phyloP scores from a whole-genome alignment of 2,113 vertebrate species.

The Gopherus evgoodei region DNA sequence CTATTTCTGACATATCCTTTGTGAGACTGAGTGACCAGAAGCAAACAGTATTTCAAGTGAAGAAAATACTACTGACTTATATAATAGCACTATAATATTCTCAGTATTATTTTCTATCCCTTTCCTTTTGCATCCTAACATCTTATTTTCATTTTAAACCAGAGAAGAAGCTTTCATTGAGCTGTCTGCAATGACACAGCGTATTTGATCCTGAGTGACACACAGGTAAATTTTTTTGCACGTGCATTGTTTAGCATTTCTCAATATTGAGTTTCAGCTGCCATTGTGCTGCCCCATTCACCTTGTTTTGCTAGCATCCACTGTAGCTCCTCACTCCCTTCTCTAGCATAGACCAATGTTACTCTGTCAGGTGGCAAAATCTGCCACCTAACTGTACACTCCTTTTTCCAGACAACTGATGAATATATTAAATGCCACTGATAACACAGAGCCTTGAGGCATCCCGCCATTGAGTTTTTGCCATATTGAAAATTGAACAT shows the following conservation, averaged over 20 bases:
- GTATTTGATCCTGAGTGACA: neutral
- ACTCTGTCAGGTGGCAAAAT: accelerated
- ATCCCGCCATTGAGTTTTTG: neutral
- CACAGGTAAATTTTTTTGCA: neutral
- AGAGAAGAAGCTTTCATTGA: neutral
- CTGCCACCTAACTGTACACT: neutral
- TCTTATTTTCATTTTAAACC: too few relatives aligned
- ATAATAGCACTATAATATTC: neutral
- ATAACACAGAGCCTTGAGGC: accelerated
- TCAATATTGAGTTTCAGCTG: neutral
- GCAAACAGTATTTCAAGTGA: neutral
- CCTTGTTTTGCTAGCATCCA: neutral
- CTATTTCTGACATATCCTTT: accelerated
- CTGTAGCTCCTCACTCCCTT: neutral
- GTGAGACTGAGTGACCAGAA: neutral
- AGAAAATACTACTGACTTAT: neutral
- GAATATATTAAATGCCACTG: neutral
- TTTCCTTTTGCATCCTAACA: too few relatives aligned
- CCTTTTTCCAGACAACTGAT: neutral
- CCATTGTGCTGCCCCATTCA: accelerated
- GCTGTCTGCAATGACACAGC: too few relatives aligned
- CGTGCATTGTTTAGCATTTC: accelerated
- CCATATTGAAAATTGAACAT: neutral
- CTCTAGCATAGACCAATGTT: neutral
- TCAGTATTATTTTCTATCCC: too few relatives aligned